Conservation (phyloP, 2,888 invertebrate species). For the Phortica okadai region DNA sequence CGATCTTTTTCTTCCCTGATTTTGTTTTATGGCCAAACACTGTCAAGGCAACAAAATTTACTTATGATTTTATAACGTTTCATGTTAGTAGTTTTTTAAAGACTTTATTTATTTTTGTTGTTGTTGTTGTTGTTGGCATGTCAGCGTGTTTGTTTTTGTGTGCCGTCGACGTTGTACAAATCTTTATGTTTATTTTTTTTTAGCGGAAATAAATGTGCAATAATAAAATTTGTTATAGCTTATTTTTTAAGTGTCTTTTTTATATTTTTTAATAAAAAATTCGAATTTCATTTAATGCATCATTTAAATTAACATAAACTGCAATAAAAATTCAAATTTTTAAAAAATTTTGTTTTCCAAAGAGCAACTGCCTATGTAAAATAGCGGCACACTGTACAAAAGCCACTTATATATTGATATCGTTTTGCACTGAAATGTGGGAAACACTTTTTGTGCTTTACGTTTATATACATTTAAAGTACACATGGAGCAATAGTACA, state of each 20-base stretch:
- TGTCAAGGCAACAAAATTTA: conserved; percentile 23
- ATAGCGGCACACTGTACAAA: no score
- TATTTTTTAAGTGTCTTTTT: background rate
- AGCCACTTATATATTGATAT: no score
- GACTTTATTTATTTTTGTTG: background rate
- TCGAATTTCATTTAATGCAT: no score
- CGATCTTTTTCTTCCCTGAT: background rate
- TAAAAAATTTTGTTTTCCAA: no score
- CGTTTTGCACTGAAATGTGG: no score
- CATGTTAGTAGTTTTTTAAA: background rate
- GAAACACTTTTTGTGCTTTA: no score
- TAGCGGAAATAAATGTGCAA: background rate
- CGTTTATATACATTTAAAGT: no score
- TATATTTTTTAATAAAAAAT: no score
- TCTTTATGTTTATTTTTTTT: background rate
- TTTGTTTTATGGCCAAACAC: conserved; percentile 20
- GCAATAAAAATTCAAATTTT: background rate
- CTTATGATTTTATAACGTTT: conserved; percentile 47
- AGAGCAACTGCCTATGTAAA: no score
- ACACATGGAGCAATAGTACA: no score
- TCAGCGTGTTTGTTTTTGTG: background rate
- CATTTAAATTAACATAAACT: background rate
- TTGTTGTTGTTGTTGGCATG: background rate
- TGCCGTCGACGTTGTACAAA: background rate
- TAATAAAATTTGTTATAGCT: background rate